Percentiles rank a stretch among this genome's conserved stretches.
Evolutionary conservation across 2,888 invertebrate species (phyloP).

Genomic region (Nomada ruficornis): DNA sequence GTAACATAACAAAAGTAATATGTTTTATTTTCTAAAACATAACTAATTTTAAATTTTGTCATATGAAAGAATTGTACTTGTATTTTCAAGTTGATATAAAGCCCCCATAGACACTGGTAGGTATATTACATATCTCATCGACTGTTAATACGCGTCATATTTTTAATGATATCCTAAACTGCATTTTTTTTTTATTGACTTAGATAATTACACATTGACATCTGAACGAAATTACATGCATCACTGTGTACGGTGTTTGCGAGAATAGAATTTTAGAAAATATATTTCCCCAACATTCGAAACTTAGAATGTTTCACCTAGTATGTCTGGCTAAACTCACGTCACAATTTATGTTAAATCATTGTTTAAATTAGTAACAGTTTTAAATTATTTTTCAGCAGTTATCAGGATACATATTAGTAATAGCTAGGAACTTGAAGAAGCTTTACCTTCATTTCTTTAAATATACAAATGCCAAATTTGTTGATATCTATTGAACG

Average conservation of each 20-base stretch:
- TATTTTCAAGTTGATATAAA: constrained; percentile 30
- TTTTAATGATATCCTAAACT: constrained; percentile 56
- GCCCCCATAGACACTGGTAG: constrained; percentile 5
- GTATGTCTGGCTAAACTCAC: constrained; percentile 47
- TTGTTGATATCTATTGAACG: constrained; percentile 60
- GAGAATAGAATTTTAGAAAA: constrained; percentile 50
- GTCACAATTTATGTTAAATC: constrained; percentile 61
- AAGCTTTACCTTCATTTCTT: constrained; percentile 73
- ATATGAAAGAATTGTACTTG: constrained; percentile 29
- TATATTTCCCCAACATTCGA: constrained; percentile 48
- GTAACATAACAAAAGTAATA: constrained; percentile 7
- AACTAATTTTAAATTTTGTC: constrained; percentile 18
- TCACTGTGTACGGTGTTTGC: constrained; percentile 62
- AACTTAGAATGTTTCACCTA: constrained; percentile 44
- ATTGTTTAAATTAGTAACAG: constrained; percentile 60
- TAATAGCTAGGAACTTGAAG: constrained; percentile 81
- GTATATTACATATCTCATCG: constrained; percentile 15
- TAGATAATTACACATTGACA: constrained; percentile 47
- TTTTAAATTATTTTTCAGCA: constrained; percentile 68
- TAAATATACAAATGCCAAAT: constrained; percentile 67
- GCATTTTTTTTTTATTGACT: constrained; percentile 45
- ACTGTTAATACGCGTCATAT: constrained; percentile 52
- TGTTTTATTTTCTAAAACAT: not conserved
- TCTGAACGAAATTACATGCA: constrained; percentile 48
- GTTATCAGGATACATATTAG: constrained; percentile 71